Percentiles rank a stretch among this genome's conserved stretches.
phyloP scores from a whole-genome alignment of 2,797 vertebrate species.

The Borostomias antarcticus region DNA sequence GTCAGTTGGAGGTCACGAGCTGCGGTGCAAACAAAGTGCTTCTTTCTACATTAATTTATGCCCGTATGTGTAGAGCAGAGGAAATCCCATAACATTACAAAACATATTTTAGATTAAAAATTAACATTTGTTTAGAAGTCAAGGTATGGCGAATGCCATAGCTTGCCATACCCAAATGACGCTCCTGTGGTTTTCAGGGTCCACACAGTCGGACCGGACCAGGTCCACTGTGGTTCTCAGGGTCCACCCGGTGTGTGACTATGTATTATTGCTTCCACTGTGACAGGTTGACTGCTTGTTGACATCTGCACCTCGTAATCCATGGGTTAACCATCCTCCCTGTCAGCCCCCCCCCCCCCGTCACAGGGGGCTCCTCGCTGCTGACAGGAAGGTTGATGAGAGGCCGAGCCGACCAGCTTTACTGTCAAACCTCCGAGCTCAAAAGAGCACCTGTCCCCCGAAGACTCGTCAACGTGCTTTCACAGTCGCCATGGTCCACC shows the following conservation, averaged over 20 bases:
- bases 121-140: too few species aligned
- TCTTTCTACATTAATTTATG: too few species aligned
- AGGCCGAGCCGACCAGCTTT: constrained; percentile 12
- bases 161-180: too few species aligned
- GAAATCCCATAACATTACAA: too few species aligned
- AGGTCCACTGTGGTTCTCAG: neutral
- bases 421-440: constrained; percentile 7
- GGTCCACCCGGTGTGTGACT: neutral
- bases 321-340: neutral
- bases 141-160: too few species aligned
- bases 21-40: too few species aligned
- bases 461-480: constrained; percentile 18
- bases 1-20: too few species aligned
- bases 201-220: too few species aligned
- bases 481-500: constrained; percentile 22
- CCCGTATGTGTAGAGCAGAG: too few species aligned
- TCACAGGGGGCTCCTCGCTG: neutral
- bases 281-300: neutral
- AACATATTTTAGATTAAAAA: too few species aligned
- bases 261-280: neutral
- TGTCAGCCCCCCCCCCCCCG: neutral
- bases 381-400: constrained; percentile 1
- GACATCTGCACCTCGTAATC: neutral
- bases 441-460: neutral
- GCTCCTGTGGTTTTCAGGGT: too few species aligned